These are phyloP conservation scores for Polymixis flavicincta DNA, from an alignment of 2,888 invertebrate genomes.

Conservation along the genomic window DNA sequence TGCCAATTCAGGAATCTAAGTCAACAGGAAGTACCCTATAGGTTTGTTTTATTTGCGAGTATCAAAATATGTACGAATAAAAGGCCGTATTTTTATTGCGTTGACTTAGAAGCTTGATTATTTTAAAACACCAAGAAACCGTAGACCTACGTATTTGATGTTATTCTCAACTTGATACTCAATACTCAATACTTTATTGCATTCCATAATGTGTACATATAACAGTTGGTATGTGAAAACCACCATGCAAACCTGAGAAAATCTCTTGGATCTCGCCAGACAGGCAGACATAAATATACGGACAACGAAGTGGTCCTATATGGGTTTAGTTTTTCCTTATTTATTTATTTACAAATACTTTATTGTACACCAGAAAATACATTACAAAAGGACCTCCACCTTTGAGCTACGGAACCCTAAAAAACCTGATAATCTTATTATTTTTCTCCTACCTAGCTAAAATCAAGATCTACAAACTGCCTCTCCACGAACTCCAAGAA, in stretches of 20 bases:
- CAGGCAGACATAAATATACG: neutral
- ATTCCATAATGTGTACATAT: too few relatives aligned
- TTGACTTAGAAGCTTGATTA: neutral
- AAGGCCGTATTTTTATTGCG: neutral
- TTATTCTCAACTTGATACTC: neutral
- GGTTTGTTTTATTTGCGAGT: neutral
- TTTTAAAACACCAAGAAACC: neutral
- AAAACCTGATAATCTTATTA: conserved; percentile 29
- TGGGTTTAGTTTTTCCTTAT: neutral
- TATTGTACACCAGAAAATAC: too few relatives aligned
- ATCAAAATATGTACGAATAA: neutral
- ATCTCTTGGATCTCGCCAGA: neutral
- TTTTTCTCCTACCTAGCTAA: conserved; percentile 19
- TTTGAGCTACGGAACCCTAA: neutral
- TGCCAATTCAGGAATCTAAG: neutral
- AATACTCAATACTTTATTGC: too few relatives aligned
- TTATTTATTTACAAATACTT: too few relatives aligned
- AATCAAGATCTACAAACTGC: conserved; percentile 22
- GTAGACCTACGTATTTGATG: neutral
- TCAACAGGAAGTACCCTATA: neutral
- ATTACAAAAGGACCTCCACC: too few relatives aligned
- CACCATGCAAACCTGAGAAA: neutral
- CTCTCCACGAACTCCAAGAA: conserved; percentile 1
- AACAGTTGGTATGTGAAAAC: too few relatives aligned
- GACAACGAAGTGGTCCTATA: neutral